Base-by-base conservation (phyloP, 2,113 vertebrate genomes). In the Pomatostomus ruficeps region DNA sequence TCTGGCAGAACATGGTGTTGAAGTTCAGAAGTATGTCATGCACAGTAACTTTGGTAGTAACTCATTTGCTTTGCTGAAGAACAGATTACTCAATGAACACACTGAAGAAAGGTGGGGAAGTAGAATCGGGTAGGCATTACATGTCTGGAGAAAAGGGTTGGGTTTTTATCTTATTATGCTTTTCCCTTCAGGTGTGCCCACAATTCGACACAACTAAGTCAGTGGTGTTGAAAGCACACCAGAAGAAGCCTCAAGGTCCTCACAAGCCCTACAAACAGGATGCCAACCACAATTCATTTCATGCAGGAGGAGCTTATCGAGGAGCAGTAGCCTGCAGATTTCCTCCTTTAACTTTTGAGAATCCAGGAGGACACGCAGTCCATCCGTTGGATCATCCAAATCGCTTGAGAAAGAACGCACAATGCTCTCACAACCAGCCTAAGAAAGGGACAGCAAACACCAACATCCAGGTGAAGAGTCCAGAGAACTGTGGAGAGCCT, bases 141-240 rank as follows among this genome's bases (percentile, higher is more conserved):
- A 83, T 49, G 17, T 42, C 33, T 51, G 35, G 33, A 48, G 31
- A 62, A 85, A 88, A 67, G 6, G 7, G 31, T 46, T 65, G 24
- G 1, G 0, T 3, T 62, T 70, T 76, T 43, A 49, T 43, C 16
- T 84, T 33, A 29, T 46, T 42, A 13, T 40, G 28, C 86, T 19
- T 91, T 93, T 54, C 40, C 46, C 12, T 58, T 71, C 78, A 99
- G 99, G 98, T 99, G 19, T 98, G 89, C 59, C 98, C 99, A 66
- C 98, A 99, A 58, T 99, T 99, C 97, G 98, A 98, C 51, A 94
- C 67, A 59, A 74, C 80, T 16, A 20, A 62, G 45, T 42, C 79
- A 26, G 48, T 88, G 66, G 81, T 66, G 42, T 68, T 77, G 79
- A 95, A 93, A 67, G 72, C 43, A 10, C 55, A 81, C 49, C 85